A percentile compares a stretch with the other conserved stretches of the same genome.
Evolutionary conservation across 2,797 vertebrate genomes (phyloP).

Genomic region (Tangara arthus): DNA sequence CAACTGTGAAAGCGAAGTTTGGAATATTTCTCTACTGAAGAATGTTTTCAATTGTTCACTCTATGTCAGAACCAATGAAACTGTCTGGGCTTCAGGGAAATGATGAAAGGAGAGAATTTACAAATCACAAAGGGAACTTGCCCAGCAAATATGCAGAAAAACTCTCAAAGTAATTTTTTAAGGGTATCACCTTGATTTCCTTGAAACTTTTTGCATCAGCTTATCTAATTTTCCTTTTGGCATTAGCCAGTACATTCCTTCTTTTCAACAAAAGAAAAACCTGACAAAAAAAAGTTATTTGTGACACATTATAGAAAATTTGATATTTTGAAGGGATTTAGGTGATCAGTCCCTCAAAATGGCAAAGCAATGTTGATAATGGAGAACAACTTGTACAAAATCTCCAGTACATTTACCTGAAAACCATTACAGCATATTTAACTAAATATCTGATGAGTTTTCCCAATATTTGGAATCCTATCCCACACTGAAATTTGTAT

Average conservation of each 20-base stretch:
- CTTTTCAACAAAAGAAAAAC: constrained; percentile 4
- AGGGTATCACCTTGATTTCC: not conserved
- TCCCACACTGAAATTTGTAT: not conserved
- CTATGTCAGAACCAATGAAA: constrained; percentile 49
- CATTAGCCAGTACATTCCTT: not conserved
- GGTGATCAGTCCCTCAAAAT: constrained; percentile 33
- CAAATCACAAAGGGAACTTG: constrained; percentile 27
- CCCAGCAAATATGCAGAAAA: not conserved
- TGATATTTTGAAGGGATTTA: constrained; percentile 9
- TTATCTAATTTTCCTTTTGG: constrained; percentile 41
- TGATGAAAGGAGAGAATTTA: constrained; percentile 50
- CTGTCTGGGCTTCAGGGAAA: constrained; percentile 39
- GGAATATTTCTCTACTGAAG: constrained; percentile 74
- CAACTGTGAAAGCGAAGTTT: constrained; percentile 71
- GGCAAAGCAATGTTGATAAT: not conserved
- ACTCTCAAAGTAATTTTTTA: constrained; percentile 7
- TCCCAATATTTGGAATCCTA: constrained; percentile 9
- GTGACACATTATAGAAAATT: constrained; percentile 3
- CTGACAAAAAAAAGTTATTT: constrained; percentile 44
- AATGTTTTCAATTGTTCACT: constrained; percentile 76
- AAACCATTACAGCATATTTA: constrained; percentile 20
- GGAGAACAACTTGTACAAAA: constrained; percentile 30
- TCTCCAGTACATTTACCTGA: constrained; percentile 3
- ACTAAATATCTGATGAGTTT: constrained; percentile 11
- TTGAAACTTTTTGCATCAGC: constrained; percentile 2